Evolutionary conservation across 2,888 invertebrate species (phyloP), one percentile per base, ranked within the genome.

Genomic region (Athripsodes cinereus): DNA sequence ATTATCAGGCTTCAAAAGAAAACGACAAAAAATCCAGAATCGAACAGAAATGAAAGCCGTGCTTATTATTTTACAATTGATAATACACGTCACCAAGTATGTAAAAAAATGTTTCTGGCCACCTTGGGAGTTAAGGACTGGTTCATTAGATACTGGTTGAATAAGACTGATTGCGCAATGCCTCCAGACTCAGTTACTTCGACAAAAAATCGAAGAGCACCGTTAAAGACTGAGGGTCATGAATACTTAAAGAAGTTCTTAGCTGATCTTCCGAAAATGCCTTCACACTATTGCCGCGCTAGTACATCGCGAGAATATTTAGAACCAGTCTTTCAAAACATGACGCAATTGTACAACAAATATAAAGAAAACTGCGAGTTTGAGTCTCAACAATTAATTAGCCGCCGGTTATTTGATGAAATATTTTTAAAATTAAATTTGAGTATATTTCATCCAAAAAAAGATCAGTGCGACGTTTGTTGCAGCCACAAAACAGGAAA

Each of bases 391-490:
- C 19, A 20, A 20, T 18, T 6, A 8, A 6, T 48, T 20, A 18
- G 48, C 21, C 18, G 18, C 8, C 6, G 18, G 18, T 20, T 20
- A 21, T 48, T 48, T 48, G 21, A 21, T 3, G 6, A 48, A 5
- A 18, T 48, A 48, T 20, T 48, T 20, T 20, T 48, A 20, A 18
- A 48, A 48, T 21, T 20, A 11, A 48, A 48, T 48, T 8, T 48
- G 21, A 48, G 48, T n/a, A 11, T 48, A 8, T 48, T 20, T 22
- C 53, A 44, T 35, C 44, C 40, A 22, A 53, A 53, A 35, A 53
- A 53, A 44, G 53, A 53, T 40, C 53, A 44, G 44, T 44, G 44
- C 44, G 40, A 58, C 21, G 6, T 48, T n/a, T 48, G 48, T 20
- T 48, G 48, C n/a, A 20, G 20, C n/a, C 48, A 48, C 18, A 48